Evolutionary conservation across 2,113 vertebrate genomes (phyloP).

Genomic region (Semnopithecus entellus): DNA sequence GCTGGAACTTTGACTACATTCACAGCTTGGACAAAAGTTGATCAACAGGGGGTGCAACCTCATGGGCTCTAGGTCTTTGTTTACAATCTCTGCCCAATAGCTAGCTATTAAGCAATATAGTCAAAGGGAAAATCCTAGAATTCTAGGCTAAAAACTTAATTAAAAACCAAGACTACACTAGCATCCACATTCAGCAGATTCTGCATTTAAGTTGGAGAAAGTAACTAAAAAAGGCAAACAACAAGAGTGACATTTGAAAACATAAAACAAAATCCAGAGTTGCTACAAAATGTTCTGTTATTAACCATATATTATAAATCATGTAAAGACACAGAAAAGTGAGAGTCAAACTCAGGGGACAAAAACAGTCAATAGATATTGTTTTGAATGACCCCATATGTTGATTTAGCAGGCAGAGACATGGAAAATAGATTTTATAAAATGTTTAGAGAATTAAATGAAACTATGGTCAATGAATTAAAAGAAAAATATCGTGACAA

Average conservation of each 20-base stretch:
- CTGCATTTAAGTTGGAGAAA: neutral
- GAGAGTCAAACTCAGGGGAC: neutral
- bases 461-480: neutral
- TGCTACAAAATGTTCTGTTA: neutral
- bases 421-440: neutral
- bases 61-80: neutral
- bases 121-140: neutral
- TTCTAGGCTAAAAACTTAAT: neutral
- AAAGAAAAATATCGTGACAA: neutral
- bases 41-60: neutral
- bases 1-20: neutral
- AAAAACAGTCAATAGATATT: neutral
- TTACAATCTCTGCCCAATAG: neutral
- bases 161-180: neutral
- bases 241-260: neutral
- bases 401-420: neutral
- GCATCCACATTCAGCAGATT: neutral
- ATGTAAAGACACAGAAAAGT: neutral
- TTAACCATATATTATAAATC: neutral
- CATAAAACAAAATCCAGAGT: neutral
- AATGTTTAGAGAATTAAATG: neutral
- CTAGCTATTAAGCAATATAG: neutral
- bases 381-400: neutral
- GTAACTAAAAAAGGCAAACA: neutral
- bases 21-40: rapidly evolving